Evolutionary conservation across 2,888 invertebrate species (phyloP).

Genomic region (Drosophila nr. perissopoda): DNA sequence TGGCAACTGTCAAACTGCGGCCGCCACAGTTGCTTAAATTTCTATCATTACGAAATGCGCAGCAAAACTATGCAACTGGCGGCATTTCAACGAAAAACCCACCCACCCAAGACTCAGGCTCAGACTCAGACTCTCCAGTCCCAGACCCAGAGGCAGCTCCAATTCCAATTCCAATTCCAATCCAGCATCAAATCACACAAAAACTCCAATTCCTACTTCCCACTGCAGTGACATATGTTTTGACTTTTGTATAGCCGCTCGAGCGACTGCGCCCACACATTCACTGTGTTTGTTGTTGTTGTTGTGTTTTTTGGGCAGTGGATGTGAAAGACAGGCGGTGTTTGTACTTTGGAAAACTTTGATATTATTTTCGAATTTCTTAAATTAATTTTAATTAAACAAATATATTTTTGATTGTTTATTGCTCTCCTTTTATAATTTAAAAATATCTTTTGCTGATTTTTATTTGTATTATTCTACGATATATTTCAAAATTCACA

Average conservation of each 20-base stretch:
- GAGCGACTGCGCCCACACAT: constrained; percentile 64
- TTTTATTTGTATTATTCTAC: neutral
- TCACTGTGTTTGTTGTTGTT: constrained; percentile 6
- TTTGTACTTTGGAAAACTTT: neutral
- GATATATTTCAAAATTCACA: neutral
- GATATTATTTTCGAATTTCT: neutral
- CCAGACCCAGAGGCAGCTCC: constrained; percentile 10
- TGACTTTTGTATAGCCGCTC: constrained; percentile 49
- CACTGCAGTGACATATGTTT: constrained; percentile 61
- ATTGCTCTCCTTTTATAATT: neutral
- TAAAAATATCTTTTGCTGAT: neutral
- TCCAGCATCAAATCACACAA: constrained; percentile 6
- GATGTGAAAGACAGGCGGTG: constrained; percentile 42
- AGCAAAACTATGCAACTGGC: constrained; percentile 41
- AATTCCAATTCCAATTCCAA: constrained; percentile 8
- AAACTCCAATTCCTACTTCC: constrained; percentile 40
- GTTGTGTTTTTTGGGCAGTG: constrained; percentile 1
- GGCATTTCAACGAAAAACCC: constrained; percentile 26
- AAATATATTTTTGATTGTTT: neutral
- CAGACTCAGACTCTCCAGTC: constrained; percentile 9
- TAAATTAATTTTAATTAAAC: neutral
- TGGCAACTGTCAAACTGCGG: constrained; percentile 44
- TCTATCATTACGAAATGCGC: constrained; percentile 70
- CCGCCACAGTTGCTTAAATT: constrained; percentile 54
- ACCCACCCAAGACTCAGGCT: constrained; percentile 59